Base-by-base conservation (phyloP, 2,113 vertebrate genomes). In the Lepus timidus region DNA sequence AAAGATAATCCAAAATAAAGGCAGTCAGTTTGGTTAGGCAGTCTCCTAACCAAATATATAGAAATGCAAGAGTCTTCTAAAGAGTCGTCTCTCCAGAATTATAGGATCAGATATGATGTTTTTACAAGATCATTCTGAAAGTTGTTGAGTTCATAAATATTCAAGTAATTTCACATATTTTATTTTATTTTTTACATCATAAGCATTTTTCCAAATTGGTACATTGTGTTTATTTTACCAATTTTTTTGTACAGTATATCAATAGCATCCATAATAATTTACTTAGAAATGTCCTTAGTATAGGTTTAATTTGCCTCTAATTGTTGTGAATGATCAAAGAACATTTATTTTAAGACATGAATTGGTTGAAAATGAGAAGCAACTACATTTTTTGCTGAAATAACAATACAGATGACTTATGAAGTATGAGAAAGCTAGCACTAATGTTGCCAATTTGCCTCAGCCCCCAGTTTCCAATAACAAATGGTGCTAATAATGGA, bases 171-270 rank as follows among this genome's bases (percentile, higher is more conserved):
- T 88, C 58, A 88, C 58, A 58, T 29, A 2, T 31, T 75, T 84
- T 81, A 44, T 16, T 82, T 73, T 3, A 52, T 52, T 88, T 88
- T 94, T 89, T 86, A 51, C 3, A 93, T 70, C 49, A 68, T 51
- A 51, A 95, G 23, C 39, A 58, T 93, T 92, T 76, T 95, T 85
- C 65, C 29, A 84, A 90, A 51, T 25, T 88, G 33, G 36, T 58
- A 33, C 29, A 31, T 92, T 62, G 36, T 88, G 2, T 62, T 84
- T 58, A 29, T 31, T 85, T 49, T 31, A 65, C 39, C 89, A 70
- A 90, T 73, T 82, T 93, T 85, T 85, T 25, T 91, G 4, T 0
- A 16, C 25, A 88, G 36, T 52, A 52, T 55, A n/a, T 88, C 31
- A 88, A 52, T 73, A 75, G 94, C 31, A 68, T 64, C 31, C 64